Evolutionary conservation across 2,797 vertebrate genomes (phyloP).

Genomic region (Gephyroberyx darwinii): DNA sequence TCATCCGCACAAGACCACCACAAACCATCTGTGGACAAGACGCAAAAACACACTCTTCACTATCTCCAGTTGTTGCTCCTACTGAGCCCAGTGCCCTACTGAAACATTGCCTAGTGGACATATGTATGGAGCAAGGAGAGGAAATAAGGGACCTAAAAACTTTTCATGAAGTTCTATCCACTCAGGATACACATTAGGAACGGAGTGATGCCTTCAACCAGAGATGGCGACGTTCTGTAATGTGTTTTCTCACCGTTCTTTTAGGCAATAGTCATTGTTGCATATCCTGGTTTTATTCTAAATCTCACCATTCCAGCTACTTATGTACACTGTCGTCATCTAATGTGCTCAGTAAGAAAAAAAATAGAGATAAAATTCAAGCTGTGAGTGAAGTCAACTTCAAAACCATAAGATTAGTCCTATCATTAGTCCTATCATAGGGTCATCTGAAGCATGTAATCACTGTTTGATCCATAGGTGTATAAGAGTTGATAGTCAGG

Average conservation of each 20-base stretch:
- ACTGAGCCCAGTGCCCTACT: background rate
- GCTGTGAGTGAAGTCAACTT: constrained; percentile 1
- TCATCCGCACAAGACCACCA: constrained; percentile 53
- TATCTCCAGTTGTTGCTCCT: constrained; percentile 3
- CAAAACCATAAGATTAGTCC: constrained; percentile 1
- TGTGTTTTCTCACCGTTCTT: no score
- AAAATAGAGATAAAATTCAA: constrained; percentile 11
- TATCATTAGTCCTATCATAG: background rate
- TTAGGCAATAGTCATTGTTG: no score
- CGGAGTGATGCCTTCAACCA: no score
- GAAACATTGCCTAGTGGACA: no score
- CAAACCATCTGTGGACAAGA: constrained; percentile 58
- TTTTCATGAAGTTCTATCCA: no score
- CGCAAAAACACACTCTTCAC: constrained; percentile 36
- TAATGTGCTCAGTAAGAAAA: background rate
- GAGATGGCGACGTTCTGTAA: no score
- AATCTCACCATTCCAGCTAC: no score
- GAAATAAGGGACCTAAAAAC: no score
- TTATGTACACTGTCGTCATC: no score
- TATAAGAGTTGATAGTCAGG: constrained; percentile 28
- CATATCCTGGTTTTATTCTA: no score
- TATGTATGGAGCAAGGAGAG: no score
- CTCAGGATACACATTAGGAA: no score
- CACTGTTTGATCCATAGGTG: constrained; percentile 17
- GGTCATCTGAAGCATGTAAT: constrained; percentile 6